Percentiles rank a stretch among this genome's conserved stretches.
Evolutionary conservation across 2,113 vertebrate species (phyloP).

Genomic region (Ciconia stormi): DNA sequence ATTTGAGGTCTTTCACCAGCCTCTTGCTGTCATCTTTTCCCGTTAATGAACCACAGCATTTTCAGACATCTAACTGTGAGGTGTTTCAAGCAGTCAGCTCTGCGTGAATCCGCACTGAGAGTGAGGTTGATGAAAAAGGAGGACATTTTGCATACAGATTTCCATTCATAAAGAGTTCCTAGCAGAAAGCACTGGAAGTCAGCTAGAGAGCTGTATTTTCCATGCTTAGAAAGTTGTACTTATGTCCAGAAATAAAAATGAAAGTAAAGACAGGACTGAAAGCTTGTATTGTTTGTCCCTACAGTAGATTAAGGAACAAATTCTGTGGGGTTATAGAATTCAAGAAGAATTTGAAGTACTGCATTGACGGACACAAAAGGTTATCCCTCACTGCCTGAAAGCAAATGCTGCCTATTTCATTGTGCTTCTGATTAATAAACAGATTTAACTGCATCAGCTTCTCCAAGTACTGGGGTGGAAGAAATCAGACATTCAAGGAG

Average conservation of each 20-base stretch:
- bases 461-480: constrained; percentile 13
- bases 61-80: not conserved
- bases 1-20: not conserved
- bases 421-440: constrained; percentile 30
- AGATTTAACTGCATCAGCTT: constrained; percentile 19
- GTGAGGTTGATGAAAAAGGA: not conserved
- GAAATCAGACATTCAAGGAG: not conserved
- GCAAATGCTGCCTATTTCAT: not conserved
- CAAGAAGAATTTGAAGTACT: not conserved
- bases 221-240: not conserved
- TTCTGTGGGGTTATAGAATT: not conserved
- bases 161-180: not conserved
- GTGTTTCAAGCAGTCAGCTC: not conserved
- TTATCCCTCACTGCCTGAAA: constrained; percentile 2
- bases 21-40: not conserved
- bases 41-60: not conserved
- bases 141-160: not conserved
- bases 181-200: not conserved
- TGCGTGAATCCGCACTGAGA: not conserved
- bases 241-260: not conserved
- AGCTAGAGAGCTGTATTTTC: not conserved
- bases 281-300: not conserved
- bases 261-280: not conserved
- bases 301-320: not conserved
- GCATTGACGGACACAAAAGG: not conserved